phyloP scores from a whole-genome alignment of 2,113 vertebrate species.

The Ctenomys sociabilis region DNA sequence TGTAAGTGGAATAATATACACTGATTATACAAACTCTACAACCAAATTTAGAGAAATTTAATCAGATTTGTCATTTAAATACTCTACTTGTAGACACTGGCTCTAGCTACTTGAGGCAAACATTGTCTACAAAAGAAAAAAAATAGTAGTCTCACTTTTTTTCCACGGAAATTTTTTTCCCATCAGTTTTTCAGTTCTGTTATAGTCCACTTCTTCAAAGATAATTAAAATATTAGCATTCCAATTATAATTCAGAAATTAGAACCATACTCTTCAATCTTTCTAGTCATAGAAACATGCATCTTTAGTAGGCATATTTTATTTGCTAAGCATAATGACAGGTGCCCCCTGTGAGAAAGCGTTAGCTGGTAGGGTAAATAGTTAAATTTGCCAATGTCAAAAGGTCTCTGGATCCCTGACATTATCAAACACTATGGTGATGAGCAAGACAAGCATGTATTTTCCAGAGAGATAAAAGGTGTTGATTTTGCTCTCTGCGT shows the following conservation, averaged over 20 bases:
- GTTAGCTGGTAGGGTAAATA: background rate
- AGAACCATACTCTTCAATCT: background rate
- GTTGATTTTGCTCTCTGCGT: background rate
- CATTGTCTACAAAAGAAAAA: background rate
- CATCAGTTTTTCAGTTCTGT: background rate
- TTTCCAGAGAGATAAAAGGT: background rate
- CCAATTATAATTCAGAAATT: conserved; percentile 55
- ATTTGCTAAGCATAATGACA: background rate
- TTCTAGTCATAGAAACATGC: background rate
- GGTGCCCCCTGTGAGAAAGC: background rate
- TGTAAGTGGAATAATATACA: background rate
- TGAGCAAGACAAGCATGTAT: background rate
- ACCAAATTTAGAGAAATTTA: background rate
- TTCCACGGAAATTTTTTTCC: background rate
- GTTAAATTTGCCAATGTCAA: background rate
- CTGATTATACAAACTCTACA: background rate
- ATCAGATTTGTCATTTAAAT: background rate
- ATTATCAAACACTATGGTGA: background rate
- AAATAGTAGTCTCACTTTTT: background rate
- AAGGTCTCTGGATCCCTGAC: background rate
- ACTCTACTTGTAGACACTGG: background rate
- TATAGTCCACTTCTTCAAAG: background rate
- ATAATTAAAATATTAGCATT: conserved; percentile 1
- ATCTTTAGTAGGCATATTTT: background rate
- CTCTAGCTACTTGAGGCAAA: background rate